Evolutionary conservation across 2,797 vertebrate species (phyloP), one percentile per base, ranked within the genome.

Genomic region (Carduelis carduelis): DNA sequence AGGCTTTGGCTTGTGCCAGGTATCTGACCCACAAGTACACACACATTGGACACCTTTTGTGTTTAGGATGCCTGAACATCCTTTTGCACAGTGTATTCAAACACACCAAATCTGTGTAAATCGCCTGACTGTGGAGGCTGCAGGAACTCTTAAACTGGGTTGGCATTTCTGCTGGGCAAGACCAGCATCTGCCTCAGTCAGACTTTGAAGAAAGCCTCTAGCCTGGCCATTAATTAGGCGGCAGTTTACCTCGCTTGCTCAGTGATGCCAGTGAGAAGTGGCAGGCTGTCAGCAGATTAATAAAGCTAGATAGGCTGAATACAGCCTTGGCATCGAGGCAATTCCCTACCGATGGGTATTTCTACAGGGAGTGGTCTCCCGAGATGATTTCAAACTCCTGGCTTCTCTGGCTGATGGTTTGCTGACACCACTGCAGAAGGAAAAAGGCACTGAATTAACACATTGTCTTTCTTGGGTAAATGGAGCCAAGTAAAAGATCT

Each of bases 221-320:
- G 56, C 60, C 32, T 44, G 55, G 76, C 47, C 69, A 34, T 8
- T 68, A 83, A 89, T 89, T 55, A 86, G 68, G 68, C 52, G 66
- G 59, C 66, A 79, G 55, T 52, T 87, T 94, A 75, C 35, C 65
- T 95, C 1, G 0, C 83, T 65, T 82, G 37, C 22, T 76, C 53
- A 77, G n/a, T 12, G 28, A 28, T 78, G 80, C 77, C 94, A 59
- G 92, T 34, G 65, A 56, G 88, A 94, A 79, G 69, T 6, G 3
- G 46, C 89, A 72, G 41, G 49, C 71, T 83, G 78, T 87, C 82
- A 90, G 69, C 75, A 87, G 66, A 77, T 50, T 69, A 57, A 64
- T 93, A 86, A 78, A 82, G 37, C 82, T 77, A 19, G 68, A 43
- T 37, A 57, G 60, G 37, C 30, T 77, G 55, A 41, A 65, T 32